A percentile compares a stretch with the other conserved stretches of the same genome.
These are phyloP conservation scores for Macrostomum lignano DNA, from an alignment of 1,140 invertebrate genomes.

Conservation along the genomic window DNA sequence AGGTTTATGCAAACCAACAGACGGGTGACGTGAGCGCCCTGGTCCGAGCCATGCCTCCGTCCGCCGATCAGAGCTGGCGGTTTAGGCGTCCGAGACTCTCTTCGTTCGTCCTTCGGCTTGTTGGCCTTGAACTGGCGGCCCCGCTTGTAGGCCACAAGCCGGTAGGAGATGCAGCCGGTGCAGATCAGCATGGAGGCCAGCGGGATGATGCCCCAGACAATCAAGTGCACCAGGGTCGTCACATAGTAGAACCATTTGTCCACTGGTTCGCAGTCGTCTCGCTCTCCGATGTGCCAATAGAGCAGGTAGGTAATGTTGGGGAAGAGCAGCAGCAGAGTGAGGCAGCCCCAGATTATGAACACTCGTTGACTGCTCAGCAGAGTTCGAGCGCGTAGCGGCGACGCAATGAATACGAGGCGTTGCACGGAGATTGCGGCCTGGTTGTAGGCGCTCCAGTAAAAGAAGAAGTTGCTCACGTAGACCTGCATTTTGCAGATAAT, in stretches of 20 bases:
- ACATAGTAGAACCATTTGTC: background rate
- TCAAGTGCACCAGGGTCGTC: background rate
- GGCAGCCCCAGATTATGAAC: background rate
- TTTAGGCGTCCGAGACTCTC: background rate
- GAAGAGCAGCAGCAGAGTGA: background rate
- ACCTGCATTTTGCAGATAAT: background rate
- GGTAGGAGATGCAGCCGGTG: background rate
- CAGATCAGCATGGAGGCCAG: background rate
- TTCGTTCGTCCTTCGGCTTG: background rate
- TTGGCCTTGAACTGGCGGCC: background rate
- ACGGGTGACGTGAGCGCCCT: background rate
- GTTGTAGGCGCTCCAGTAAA: constrained; percentile 1
- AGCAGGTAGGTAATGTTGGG: background rate
- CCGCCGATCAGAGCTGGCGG: constrained; percentile 1
- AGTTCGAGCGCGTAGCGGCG: background rate
- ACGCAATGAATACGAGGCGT: background rate
- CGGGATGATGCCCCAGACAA: background rate
- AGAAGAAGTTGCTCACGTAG: background rate
- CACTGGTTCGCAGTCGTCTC: constrained; percentile 1
- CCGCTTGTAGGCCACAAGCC: too few relatives aligned
- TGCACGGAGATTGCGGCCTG: background rate
- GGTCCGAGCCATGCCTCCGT: background rate
- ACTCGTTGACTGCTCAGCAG: background rate
- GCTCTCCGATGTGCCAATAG: background rate
- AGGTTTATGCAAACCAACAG: background rate